Evolutionary conservation across 2,113 vertebrate species (phyloP).

Genomic region (Aldabrachelys gigantea): DNA sequence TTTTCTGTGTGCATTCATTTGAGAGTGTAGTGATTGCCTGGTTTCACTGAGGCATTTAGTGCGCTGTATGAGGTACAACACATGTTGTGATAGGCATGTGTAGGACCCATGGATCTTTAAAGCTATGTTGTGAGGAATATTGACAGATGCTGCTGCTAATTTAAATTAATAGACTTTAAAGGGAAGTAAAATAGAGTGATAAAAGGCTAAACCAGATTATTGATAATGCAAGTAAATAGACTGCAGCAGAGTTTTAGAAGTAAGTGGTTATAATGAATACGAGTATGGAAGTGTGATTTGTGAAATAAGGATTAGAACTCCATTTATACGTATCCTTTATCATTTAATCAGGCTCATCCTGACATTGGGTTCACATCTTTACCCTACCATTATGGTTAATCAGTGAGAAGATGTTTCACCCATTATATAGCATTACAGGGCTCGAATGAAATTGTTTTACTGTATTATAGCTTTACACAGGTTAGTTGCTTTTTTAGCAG

Average conservation of each 20-base stretch:
- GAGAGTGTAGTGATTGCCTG: background rate
- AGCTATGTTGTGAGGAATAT: background rate
- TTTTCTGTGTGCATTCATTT: background rate
- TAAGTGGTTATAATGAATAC: background rate
- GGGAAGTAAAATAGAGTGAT: slow-evolving; percentile 19
- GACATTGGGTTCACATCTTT: slow-evolving; percentile 6
- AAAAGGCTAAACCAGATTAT: slow-evolving; percentile 44
- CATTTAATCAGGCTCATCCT: slow-evolving; percentile 29
- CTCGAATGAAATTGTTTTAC: slow-evolving; percentile 21
- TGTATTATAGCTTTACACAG: slow-evolving; percentile 6
- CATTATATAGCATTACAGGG: background rate
- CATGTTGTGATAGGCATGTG: background rate
- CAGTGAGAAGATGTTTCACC: background rate
- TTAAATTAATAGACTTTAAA: slow-evolving; percentile 41
- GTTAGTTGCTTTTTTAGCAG: slow-evolving; percentile 12
- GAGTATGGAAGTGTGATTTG: slow-evolving; percentile 38
- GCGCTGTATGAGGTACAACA: background rate
- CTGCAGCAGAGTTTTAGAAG: slow-evolving; percentile 5
- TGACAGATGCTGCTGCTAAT: slow-evolving; percentile 31
- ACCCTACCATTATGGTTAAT: background rate
- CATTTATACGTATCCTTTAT: slow-evolving; percentile 21
- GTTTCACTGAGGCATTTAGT: background rate
- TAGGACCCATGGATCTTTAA: background rate
- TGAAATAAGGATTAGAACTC: slow-evolving; percentile 33
- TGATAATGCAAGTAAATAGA: slow-evolving; percentile 55